Evolutionary conservation across 2,113 vertebrate species (phyloP), one percentile per base, ranked within the genome.

Genomic region (Nycticebus coucang): DNA sequence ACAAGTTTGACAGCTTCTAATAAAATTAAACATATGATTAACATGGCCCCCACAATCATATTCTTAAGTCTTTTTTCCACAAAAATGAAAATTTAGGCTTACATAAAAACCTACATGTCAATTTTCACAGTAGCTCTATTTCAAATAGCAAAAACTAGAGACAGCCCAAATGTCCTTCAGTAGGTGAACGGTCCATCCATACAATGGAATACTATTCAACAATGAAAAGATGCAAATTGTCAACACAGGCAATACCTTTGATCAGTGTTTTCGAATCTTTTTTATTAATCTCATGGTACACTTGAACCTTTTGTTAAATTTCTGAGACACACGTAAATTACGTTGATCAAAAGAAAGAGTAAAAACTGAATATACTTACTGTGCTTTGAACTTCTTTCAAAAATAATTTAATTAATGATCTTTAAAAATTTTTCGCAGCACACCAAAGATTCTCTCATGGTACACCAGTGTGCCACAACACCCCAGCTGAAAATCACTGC

Each of bases 121-220:
- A 82, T 95, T 87, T 87, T 92, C 80, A 87, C 26, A 82, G 33
- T 24, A 17, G 8, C 24, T 74, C n/a, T 87, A 45, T 82, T 82
- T 30, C 74, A 7, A 75, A 66, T n/a, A 80, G 50, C 66, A 87
- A 66, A 90, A 87, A 37, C 50, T 57, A 59, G 59, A 69, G 82
- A 68, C 30, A 92, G 13, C 13, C 6, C 69, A 87, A 62, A 87
- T 72, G 28, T 66, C 57, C 28, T 71, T 74, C 28, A 81, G 28
- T n/a, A 28, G 13, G 7, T 74, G 28, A 85, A 77, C 45, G 26
- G 41, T 66, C 53, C 17, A 90, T 82, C 69, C 33, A 50, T 24
- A 79, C 5, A 37, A 59, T 59, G 26, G 50, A 94, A 30, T 94
- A 87, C 35, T 92, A 95, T 30, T 83, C 62, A 95, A 35, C 21